Evolutionary conservation across 2,113 vertebrate species (phyloP).

Genomic region (Gymnocephalus cernua): DNA sequence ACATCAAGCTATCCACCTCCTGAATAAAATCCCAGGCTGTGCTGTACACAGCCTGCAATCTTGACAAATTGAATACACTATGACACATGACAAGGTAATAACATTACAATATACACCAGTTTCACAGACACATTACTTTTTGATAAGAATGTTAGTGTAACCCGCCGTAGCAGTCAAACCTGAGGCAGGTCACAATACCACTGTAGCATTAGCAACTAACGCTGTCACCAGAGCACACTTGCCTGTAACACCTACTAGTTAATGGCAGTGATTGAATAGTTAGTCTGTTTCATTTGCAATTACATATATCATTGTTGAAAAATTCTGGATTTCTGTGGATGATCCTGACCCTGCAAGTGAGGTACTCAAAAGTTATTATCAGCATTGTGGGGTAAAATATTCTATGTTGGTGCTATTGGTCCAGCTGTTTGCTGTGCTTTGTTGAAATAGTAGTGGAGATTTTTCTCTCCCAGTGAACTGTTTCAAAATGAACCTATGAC

Average conservation of each 20-base stretch:
- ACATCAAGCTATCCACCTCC: not conserved
- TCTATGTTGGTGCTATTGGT: not conserved
- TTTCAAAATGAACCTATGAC: not conserved
- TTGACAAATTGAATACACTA: not conserved
- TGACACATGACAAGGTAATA: not conserved
- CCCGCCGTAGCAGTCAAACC: not conserved
- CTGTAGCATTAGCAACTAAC: not conserved
- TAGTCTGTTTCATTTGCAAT: constrained; percentile 1
- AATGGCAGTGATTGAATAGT: not conserved
- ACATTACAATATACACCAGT: not conserved
- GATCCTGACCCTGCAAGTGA: not conserved
- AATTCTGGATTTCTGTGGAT: not conserved
- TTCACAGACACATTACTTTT: not conserved
- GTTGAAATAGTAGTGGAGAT: not conserved
- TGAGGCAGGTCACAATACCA: not conserved
- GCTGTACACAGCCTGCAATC: not conserved
- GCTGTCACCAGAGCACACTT: not conserved
- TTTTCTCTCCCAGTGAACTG: not conserved
- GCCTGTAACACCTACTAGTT: not conserved
- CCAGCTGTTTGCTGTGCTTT: not conserved
- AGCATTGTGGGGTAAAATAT: not conserved
- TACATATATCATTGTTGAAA: not conserved
- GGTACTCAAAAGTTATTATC: not conserved
- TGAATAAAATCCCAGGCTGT: not conserved
- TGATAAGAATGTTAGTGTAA: not conserved